Conservation (phyloP, 2,797 vertebrate genomes). For the Dipus sagitta region DNA sequence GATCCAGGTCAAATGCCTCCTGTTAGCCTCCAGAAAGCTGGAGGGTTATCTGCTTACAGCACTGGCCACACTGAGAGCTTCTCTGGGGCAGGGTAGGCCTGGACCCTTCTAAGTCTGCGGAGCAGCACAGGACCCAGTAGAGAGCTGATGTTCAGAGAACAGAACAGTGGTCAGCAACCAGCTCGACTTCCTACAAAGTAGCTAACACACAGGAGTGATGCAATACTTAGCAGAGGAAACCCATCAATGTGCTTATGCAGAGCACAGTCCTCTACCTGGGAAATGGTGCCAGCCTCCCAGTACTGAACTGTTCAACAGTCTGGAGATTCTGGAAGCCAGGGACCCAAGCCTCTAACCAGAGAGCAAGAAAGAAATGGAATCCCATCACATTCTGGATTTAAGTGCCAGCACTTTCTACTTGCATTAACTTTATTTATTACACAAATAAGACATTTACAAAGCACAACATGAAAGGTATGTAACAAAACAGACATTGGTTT, state of each 20-base stretch:
- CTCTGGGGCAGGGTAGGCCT: background rate
- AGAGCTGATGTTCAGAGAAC: background rate
- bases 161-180: background rate
- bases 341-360: conserved; percentile 81
- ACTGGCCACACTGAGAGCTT: background rate
- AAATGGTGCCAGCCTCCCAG: conserved; percentile 81
- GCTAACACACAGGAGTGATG: conserved; percentile 60
- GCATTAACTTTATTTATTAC: conserved; percentile 97
- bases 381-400: conserved; percentile 85
- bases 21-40: too few species aligned
- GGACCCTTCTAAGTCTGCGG: background rate
- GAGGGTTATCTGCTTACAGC: background rate
- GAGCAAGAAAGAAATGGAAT: conserved; percentile 86
- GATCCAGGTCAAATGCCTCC: background rate
- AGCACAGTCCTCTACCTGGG: conserved; percentile 80
- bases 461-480: conserved; percentile 96
- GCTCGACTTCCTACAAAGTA: background rate
- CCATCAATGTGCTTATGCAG: conserved; percentile 74
- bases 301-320: conserved; percentile 80
- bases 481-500: conserved; percentile 96
- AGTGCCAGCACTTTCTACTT: conserved; percentile 91
- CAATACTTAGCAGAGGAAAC: conserved; percentile 81
- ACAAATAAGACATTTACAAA: conserved; percentile 97
- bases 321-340: conserved; percentile 79
- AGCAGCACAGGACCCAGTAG: background rate